Conservation (phyloP, 1,140 invertebrate species). For the Dinoponera quadriceps region DNA sequence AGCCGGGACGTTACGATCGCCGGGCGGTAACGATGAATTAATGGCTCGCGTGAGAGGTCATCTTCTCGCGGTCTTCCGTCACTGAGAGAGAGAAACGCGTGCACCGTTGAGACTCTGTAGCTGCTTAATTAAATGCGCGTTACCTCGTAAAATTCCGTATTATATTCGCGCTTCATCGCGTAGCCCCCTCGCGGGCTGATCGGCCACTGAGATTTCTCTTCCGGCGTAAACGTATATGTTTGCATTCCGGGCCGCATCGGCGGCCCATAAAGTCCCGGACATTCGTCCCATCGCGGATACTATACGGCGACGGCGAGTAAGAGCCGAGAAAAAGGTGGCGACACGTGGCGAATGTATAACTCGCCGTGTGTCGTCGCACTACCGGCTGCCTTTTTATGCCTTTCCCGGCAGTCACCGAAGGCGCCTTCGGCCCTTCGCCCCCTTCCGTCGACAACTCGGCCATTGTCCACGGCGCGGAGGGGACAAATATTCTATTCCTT, state of each 20-base stretch:
- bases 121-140: neutral
- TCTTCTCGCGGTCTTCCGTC: neutral
- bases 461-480: conserved; percentile 44
- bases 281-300: conserved; percentile 35
- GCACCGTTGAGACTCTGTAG: neutral
- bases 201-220: conserved; percentile 5
- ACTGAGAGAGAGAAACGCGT: neutral
- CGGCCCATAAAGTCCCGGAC: conserved; percentile 32
- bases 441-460: conserved; percentile 6
- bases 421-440: conserved; percentile 1
- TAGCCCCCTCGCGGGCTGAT: neutral
- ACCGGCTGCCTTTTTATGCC: conserved; percentile 14
- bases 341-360: conserved; percentile 44
- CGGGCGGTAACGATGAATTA: too few species aligned
- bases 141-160: neutral
- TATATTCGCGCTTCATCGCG: neutral
- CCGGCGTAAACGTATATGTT: too few species aligned
- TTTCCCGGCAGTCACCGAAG: conserved; percentile 9
- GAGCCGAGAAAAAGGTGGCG: conserved; percentile 14
- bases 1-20: too few species aligned
- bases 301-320: neutral
- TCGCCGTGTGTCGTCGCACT: conserved; percentile 15
- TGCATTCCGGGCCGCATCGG: neutral
- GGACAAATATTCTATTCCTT: conserved; percentile 39
- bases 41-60: too few species aligned